Conservation (phyloP, 2,113 vertebrate genomes). For the Microtus oregoni region DNA sequence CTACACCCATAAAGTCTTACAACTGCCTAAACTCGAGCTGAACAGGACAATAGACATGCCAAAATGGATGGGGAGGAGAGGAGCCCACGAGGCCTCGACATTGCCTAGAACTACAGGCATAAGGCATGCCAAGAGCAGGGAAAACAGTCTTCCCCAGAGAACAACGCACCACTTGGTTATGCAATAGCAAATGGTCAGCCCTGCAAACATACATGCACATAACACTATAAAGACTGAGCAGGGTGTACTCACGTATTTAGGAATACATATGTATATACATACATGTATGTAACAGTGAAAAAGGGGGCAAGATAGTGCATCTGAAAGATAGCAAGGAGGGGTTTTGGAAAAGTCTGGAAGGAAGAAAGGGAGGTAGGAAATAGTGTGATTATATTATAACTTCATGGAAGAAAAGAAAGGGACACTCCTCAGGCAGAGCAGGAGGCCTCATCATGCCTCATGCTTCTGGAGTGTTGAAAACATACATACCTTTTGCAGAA, state of each 20-base stretch:
- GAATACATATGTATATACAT: no score
- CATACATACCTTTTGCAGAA: slow-evolving; percentile 82
- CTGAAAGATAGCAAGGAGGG: not conserved
- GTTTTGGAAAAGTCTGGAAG: not conserved
- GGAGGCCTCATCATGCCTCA: not conserved
- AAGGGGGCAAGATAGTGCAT: not conserved
- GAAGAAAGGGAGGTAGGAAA: not conserved
- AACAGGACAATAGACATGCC: not conserved
- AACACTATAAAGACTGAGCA: not conserved
- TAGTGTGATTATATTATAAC: not conserved
- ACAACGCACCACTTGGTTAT: not conserved
- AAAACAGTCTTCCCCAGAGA: not conserved
- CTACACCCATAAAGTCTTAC: not conserved
- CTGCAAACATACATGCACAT: not conserved
- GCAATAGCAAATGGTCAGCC: not conserved
- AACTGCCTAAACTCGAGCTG: not conserved
- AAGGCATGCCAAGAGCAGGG: not conserved
- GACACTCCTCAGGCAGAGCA: not conserved
- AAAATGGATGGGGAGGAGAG: not conserved
- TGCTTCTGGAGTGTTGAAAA: not conserved
- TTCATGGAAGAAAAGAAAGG: not conserved
- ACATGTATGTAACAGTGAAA: not conserved
- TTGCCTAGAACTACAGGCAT: not conserved
- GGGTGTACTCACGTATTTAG: not conserved
- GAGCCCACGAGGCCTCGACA: not conserved